Conservation (phyloP, 2,113 vertebrate genomes). For the Notiomystis cincta region DNA sequence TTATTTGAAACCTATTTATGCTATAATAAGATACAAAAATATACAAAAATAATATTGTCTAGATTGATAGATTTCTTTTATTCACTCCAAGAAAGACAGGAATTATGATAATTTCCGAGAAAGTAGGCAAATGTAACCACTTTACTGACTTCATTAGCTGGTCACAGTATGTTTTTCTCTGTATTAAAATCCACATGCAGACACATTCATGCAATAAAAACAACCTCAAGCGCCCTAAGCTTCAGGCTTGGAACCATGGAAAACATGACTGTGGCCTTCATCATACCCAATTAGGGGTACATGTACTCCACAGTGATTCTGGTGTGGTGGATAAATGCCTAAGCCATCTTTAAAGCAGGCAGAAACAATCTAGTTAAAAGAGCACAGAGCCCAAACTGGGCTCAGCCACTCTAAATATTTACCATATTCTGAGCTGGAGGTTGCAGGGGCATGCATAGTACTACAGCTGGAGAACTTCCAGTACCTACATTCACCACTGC, state of each 20-base stretch:
- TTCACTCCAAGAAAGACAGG: background rate
- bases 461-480: slow-evolving; percentile 20
- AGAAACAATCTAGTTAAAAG: slow-evolving; percentile 35
- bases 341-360: slow-evolving; percentile 17
- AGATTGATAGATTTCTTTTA: background rate
- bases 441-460: background rate
- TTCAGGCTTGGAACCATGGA: slow-evolving; percentile 12
- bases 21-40: background rate
- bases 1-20: background rate
- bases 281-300: background rate
- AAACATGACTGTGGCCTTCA: slow-evolving; percentile 47
- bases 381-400: background rate
- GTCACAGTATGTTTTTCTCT: background rate
- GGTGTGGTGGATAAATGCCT: slow-evolving; percentile 18
- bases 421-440: background rate
- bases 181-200: slow-evolving; percentile 1
- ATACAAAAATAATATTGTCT: background rate
- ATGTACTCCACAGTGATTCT: background rate
- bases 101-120: background rate
- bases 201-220: background rate
- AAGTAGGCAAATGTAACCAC: background rate
- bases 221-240: slow-evolving; percentile 17
- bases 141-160: background rate
- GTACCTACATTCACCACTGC: background rate
- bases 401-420: slow-evolving; percentile 57